Base-by-base conservation (phyloP, 2,113 vertebrate species). In the Marmota monax region DNA sequence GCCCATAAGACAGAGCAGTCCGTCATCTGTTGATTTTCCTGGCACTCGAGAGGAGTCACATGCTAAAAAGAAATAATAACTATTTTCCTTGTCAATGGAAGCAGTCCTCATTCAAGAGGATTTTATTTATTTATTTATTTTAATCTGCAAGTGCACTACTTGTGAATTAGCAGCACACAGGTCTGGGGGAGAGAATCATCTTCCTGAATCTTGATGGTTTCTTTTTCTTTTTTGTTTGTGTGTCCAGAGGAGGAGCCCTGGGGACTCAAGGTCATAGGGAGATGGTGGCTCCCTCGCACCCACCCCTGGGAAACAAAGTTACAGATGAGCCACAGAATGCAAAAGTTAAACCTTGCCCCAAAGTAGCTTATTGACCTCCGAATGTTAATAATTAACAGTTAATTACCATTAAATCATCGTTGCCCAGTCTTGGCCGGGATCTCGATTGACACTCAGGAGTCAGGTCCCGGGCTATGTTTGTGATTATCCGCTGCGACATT, bases 21-120 rank as follows among this genome's bases (percentile, higher is more conserved):
- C 7, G 45, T 45, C 96, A 96, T 90, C 95, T 96, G 92, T 88
- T 93, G 96, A 79, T 96, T 90, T 87, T 92, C 65, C 91, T 58
- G 92, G 63, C 56, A 32, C 22, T 13, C 10, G 25, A 73, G 3
- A 70, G 27, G 70, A 67, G 45, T 45, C 32, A 29, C 5, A 27
- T 51, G 39, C 48, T 58, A 56, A 39, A 76, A 39, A 56, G n/a
- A 53, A 56, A 56, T 34, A 58, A 74, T 67, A 92, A 79, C 72
- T 45, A 70, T 53, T 17, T 92, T 96, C 32, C 48, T 92, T 87
- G 93, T 74, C 70, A 67, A 88, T 48, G 7, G 84, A 96, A 39
- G 37, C 42, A 16, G 2, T 73, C 29, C 32, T 90, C 48, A 67
- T 72, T 74, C 73, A 65, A 79, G 63, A 88, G 82, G 61, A 20